Conservation (phyloP, 1,140 invertebrate species). For the Mactra quadrangularis region DNA sequence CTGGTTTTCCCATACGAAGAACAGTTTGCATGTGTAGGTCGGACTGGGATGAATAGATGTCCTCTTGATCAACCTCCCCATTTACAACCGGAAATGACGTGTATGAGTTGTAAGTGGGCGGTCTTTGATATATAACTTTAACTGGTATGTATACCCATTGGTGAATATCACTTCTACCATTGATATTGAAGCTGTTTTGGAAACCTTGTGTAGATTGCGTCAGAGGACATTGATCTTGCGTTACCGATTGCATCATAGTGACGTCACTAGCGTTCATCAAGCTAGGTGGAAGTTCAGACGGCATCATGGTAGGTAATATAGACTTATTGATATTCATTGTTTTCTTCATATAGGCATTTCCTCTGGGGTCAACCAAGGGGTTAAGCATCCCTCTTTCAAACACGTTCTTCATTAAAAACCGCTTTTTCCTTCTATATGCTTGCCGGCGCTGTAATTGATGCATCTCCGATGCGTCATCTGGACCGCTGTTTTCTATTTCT, state of each 20-base stretch:
- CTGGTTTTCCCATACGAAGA: slow-evolving; percentile 41
- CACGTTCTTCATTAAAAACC: neutral
- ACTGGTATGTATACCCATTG: slow-evolving; percentile 78
- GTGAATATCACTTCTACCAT: slow-evolving; percentile 72
- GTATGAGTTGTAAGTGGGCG: slow-evolving; percentile 69
- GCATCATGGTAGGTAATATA: neutral
- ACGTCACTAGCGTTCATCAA: slow-evolving; percentile 19
- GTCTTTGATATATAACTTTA: slow-evolving; percentile 70
- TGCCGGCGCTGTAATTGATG: neutral
- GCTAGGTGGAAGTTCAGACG: neutral
- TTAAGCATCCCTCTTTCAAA: neutral
- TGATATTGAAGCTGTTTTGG: slow-evolving; percentile 76
- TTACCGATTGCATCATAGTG: neutral
- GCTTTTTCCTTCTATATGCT: neutral
- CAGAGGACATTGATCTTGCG: neutral
- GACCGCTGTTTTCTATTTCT: slow-evolving; percentile 9
- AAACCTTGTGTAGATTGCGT: slow-evolving; percentile 55
- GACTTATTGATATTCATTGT: slow-evolving; percentile 9
- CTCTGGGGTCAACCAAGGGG: neutral
- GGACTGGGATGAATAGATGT: slow-evolving; percentile 70
- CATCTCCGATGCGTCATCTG: slow-evolving; percentile 9
- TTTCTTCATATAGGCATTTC: neutral
- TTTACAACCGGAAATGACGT: slow-evolving; percentile 73
- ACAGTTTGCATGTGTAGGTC: slow-evolving; percentile 11
- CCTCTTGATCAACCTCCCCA: slow-evolving; percentile 62